Conservation (phyloP, 2,113 vertebrate genomes). For the Patagioenas fasciata region DNA sequence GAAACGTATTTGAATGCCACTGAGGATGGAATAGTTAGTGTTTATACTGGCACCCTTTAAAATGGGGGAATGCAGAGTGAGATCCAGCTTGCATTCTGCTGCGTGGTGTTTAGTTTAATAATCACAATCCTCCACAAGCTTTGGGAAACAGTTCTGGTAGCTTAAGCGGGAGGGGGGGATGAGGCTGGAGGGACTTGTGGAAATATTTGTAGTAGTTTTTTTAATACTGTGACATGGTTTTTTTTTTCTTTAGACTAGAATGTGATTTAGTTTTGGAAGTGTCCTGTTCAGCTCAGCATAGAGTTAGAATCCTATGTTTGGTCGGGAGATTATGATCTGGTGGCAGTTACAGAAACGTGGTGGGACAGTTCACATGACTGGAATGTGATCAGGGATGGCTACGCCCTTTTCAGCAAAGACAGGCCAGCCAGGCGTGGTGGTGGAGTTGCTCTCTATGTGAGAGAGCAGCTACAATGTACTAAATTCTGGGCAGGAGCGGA, state of each 20-base stretch:
- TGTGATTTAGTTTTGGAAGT: background rate
- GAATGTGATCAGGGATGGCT: no score
- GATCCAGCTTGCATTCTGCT: background rate
- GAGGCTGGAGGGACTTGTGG: background rate
- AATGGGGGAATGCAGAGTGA: background rate
- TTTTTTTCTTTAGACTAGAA: background rate
- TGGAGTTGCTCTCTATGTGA: no score
- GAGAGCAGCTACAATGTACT: no score
- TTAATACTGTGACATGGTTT: background rate
- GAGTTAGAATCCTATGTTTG: no score
- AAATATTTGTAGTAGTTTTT: background rate
- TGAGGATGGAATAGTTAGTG: background rate
- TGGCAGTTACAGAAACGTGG: no score
- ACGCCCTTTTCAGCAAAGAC: no score
- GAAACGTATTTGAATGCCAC: background rate
- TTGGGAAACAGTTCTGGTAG: slow-evolving; percentile 20
- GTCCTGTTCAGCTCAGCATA: background rate
- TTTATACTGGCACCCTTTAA: background rate
- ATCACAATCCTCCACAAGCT: background rate
- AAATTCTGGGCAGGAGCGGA: no score
- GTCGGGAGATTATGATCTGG: no score
- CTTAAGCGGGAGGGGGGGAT: background rate
- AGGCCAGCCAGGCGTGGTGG: no score
- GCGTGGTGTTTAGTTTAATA: slow-evolving; percentile 11
- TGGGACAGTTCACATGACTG: no score